Conservation (phyloP, 2,797 vertebrate species). For the Graptemys geographica region DNA sequence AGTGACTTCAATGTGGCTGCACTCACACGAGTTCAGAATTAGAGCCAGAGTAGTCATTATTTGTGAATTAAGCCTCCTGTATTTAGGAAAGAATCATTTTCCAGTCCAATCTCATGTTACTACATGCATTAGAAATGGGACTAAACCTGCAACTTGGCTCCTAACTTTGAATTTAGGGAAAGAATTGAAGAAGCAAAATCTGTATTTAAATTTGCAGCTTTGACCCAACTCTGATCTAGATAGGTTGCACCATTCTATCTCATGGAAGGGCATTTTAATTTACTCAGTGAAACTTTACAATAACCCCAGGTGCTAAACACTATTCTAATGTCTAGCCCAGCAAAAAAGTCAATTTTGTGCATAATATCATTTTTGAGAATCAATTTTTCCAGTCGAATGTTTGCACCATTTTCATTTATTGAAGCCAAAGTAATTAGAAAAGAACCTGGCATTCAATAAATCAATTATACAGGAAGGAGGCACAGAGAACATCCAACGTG, state of each 20-base stretch:
- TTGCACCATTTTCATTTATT: background rate
- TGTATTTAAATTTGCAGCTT: background rate
- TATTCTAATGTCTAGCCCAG: background rate
- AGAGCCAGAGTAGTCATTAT: background rate
- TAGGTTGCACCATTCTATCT: too few species aligned
- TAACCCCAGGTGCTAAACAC: background rate
- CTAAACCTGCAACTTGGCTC: accelerated
- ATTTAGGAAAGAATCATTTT: background rate
- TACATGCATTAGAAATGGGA: background rate
- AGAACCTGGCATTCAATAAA: background rate
- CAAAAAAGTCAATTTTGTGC: background rate
- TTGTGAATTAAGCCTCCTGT: background rate
- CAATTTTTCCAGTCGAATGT: background rate
- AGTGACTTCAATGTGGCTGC: background rate
- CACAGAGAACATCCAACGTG: background rate
- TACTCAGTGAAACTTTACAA: background rate
- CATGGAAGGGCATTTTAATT: background rate
- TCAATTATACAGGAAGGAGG: background rate
- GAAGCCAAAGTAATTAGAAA: background rate
- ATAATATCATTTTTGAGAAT: background rate
- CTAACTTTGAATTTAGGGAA: background rate
- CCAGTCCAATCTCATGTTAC: background rate
- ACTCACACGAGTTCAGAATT: background rate
- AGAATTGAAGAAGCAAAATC: background rate
- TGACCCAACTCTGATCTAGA: background rate